Evolutionary conservation across 2,113 vertebrate genomes (phyloP), one percentile per base, ranked within the genome.

Genomic region (Eurystomus gularis): DNA sequence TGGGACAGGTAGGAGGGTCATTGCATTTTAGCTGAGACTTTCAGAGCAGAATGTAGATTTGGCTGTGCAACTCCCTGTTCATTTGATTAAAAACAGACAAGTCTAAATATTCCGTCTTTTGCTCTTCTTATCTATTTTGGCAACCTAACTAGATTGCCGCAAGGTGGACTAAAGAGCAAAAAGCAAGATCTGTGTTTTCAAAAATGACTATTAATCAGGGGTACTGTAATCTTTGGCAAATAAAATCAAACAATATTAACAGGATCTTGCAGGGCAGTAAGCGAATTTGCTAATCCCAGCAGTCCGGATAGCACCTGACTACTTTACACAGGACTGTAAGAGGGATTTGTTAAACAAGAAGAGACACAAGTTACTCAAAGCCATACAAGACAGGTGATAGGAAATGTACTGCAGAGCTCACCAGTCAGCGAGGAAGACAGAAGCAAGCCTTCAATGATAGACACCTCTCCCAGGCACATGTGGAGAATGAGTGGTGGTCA

Each of bases 321-420:
- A 4, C 73, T 89, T 77, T 21, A 44, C 60, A 68, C 35, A 84
- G 39, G 19, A 58, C 54, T 66, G 4, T 40, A 78, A n/a, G 64
- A 83, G 46, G n/a, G 55, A 77, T 93, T 96, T 94, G 73, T 81
- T 86, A 92, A 78, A 86, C 51, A 73, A 66, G 68, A 77, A 73
- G 21, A 81, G 84, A 90, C 40, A 52, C 13, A 8, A 77, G 18
- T 26, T 24, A 33, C 51, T 83, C 76, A 70, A 37, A 86, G n/a
- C 46, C 17, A 8, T 82, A 60, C 48, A 20, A 68, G 65, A 58
- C 10, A 78, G 15, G 1, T 64, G 84, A 23, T 35, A 55, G 78
- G 78, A 91, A 81, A 84, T 54, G 62, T 75, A 60, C 68, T 80
- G 68, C 62, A 76, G 58, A 88, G 44, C 33, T 90, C 68, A 51